A percentile compares a stretch with the other conserved stretches of the same genome.
Evolutionary conservation across 2,888 invertebrate genomes (phyloP).

Genomic region (Microplitis manilae): DNA sequence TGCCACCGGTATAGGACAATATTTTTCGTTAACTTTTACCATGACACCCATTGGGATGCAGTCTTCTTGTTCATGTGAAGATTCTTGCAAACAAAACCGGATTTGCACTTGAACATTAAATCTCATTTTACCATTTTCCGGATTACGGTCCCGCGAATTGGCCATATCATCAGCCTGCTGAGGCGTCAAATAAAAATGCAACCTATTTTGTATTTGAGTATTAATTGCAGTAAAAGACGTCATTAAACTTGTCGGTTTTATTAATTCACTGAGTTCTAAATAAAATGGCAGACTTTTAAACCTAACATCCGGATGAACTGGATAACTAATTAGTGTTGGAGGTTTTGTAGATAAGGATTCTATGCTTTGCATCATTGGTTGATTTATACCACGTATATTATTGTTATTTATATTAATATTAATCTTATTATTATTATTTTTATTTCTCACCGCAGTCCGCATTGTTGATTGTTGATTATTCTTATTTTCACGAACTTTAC

Average conservation of each 20-base stretch:
- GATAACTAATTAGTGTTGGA: slow-evolving; percentile 71
- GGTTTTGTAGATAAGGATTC: too few relatives aligned
- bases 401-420: too few relatives aligned
- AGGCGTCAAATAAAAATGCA: slow-evolving; percentile 93
- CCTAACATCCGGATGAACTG: slow-evolving; percentile 94
- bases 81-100: slow-evolving; percentile 93
- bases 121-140: slow-evolving; percentile 78
- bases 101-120: slow-evolving; percentile 85
- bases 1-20: slow-evolving; percentile 90
- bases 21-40: slow-evolving; percentile 93
- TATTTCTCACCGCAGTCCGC: too few relatives aligned
- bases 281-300: slow-evolving; percentile 94
- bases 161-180: slow-evolving; percentile 94
- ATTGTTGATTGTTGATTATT: too few relatives aligned
- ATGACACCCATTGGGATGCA: slow-evolving; percentile 93
- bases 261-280: slow-evolving; percentile 87
- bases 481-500: too few relatives aligned
- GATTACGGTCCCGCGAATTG: slow-evolving; percentile 81
- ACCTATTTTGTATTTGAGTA: slow-evolving; percentile 74
- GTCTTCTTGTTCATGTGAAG: slow-evolving; percentile 94
- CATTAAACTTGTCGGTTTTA: slow-evolving; percentile 91
- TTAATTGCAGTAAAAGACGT: slow-evolving; percentile 62
- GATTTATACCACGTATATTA: too few relatives aligned
- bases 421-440: too few relatives aligned
- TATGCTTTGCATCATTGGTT: not conserved